Percentiles rank a stretch among this genome's conserved stretches.
Evolutionary conservation across 1,140 invertebrate species (phyloP).

Genomic region (Macrosteles quadrilineatus): DNA sequence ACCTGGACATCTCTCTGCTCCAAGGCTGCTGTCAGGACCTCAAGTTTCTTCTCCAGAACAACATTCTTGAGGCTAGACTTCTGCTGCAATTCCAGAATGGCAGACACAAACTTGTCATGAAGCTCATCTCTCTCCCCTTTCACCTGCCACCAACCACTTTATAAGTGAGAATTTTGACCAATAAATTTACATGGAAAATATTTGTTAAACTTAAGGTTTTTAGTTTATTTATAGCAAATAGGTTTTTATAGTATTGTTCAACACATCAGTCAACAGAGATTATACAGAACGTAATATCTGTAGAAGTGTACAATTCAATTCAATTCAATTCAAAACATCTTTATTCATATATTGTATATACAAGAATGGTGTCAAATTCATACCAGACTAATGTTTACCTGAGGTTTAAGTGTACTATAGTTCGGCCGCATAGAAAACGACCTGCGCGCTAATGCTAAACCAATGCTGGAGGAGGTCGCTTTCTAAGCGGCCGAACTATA

Average conservation of each 20-base stretch:
- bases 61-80: constrained; percentile 76
- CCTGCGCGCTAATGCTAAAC: too few relatives aligned
- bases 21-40: constrained; percentile 62
- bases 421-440: too few relatives aligned
- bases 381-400: too few relatives aligned
- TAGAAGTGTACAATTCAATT: too few relatives aligned
- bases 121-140: constrained; percentile 75
- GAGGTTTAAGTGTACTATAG: too few relatives aligned
- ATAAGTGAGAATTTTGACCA: not conserved
- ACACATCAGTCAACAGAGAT: not conserved
- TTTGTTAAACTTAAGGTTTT: constrained; percentile 2
- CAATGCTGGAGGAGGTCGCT: too few relatives aligned
- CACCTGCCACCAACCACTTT: constrained; percentile 54
- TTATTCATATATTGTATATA: too few relatives aligned
- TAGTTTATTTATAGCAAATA: constrained; percentile 21
- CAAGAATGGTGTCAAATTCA: too few relatives aligned
- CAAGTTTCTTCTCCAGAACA: constrained; percentile 73
- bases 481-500: too few relatives aligned
- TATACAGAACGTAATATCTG: too few relatives aligned
- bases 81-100: constrained; percentile 83
- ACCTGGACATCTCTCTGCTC: constrained; percentile 71
- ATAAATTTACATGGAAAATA: not conserved
- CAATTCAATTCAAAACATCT: too few relatives aligned
- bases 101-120: constrained; percentile 74
- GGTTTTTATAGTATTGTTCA: too few relatives aligned